Evolutionary conservation across 35 echinoderm and acorn worm genomes (phyloP).

Genomic region (Diadema setosum): DNA sequence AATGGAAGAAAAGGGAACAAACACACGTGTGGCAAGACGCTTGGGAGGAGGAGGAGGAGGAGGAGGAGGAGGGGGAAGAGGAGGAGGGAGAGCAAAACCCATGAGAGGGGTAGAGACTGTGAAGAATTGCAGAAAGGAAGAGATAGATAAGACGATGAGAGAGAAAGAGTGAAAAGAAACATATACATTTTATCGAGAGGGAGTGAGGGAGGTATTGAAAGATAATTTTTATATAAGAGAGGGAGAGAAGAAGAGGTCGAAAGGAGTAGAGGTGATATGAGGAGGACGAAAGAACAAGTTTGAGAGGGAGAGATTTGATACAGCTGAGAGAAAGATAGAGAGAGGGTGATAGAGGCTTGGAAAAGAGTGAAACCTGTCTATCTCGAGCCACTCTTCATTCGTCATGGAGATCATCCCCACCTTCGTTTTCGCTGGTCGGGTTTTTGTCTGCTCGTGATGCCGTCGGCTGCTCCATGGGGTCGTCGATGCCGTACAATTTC

Average conservation of each 20-base stretch:
- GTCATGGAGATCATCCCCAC: no score
- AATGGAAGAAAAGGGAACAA: neutral
- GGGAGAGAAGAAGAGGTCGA: neutral
- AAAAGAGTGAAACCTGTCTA: neutral
- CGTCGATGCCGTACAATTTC: conserved; percentile 77
- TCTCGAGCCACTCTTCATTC: no score
- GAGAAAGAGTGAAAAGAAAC: neutral
- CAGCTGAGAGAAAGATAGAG: neutral
- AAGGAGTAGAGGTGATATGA: no score
- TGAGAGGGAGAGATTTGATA: no score
- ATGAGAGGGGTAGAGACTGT: neutral
- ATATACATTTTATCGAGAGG: neutral
- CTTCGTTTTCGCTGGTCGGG: neutral
- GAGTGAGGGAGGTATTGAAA: neutral
- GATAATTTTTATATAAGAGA: neutral
- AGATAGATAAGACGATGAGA: neutral
- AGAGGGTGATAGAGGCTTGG: neutral
- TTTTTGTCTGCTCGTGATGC: neutral
- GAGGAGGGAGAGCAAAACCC: neutral
- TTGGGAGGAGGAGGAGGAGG: neutral
- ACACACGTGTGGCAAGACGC: neutral
- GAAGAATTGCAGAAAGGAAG: neutral
- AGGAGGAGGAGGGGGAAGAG: neutral
- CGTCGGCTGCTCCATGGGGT: conserved; percentile 8
- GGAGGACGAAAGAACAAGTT: no score